Conservation (phyloP, 2,113 vertebrate species). For the Cryptotis parvus region DNA sequence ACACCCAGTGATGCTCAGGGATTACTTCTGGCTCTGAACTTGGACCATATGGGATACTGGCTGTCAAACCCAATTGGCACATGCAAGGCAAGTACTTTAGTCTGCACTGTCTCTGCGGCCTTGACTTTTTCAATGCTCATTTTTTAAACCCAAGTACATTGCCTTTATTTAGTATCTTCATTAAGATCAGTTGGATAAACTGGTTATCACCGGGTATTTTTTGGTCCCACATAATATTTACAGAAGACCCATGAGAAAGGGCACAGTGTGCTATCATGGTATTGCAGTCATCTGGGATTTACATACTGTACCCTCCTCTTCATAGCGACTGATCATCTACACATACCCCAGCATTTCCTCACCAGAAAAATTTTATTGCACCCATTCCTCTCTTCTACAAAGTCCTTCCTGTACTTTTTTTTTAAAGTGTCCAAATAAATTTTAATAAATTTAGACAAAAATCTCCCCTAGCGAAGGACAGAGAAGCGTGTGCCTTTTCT, state of each 20-base stretch:
- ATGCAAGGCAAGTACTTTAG: too few relatives aligned
- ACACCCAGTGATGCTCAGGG: too few relatives aligned
- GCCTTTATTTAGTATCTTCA: neutral
- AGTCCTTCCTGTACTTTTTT: neutral
- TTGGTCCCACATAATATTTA: conserved; percentile 37
- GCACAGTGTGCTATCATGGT: neutral
- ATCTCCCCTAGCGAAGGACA: too few relatives aligned
- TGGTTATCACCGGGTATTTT: conserved; percentile 7
- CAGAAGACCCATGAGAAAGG: conserved; percentile 31
- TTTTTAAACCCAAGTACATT: neutral
- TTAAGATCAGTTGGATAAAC: neutral
- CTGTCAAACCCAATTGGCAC: too few relatives aligned
- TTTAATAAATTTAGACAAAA: conserved; percentile 19
- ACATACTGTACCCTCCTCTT: neutral
- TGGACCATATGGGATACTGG: too few relatives aligned
- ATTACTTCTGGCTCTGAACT: too few relatives aligned
- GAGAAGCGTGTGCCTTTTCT: too few relatives aligned
- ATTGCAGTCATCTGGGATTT: conserved; percentile 7
- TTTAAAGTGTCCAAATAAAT: neutral
- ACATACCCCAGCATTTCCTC: neutral
- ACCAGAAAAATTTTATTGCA: neutral
- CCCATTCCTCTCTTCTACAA: neutral
- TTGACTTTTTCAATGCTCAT: too few relatives aligned
- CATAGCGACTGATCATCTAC: neutral
- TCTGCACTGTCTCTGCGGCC: too few relatives aligned